These are phyloP conservation scores for Loris lydekkerianus DNA, from an alignment of 2,797 vertebrate species.

Conservation along the genomic window DNA sequence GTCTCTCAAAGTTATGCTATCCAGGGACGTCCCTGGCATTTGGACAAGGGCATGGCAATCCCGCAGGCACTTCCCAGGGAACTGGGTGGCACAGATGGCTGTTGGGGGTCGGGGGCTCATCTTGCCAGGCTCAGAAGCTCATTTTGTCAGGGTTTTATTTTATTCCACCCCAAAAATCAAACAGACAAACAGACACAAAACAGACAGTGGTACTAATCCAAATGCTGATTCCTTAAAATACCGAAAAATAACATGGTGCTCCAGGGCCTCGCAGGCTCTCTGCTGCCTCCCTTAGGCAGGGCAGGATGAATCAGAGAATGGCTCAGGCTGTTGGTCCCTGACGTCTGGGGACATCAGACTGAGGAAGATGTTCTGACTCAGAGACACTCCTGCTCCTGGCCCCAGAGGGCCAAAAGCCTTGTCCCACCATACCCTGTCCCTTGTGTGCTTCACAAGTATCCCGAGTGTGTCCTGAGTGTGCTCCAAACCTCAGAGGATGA, in stretches of 20 bases:
- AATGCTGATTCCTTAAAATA: neutral
- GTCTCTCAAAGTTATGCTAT: neutral
- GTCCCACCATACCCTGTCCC: accelerated
- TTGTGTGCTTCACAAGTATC: neutral
- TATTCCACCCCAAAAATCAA: neutral
- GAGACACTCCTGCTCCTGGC: neutral
- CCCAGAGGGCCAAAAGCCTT: neutral
- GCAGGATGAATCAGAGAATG: neutral
- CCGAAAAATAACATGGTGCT: neutral
- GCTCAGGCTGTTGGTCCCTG: neutral
- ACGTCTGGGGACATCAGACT: neutral
- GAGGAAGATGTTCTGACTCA: neutral
- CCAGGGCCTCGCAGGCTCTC: neutral
- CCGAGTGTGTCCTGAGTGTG: neutral
- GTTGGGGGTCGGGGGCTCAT: too few relatives aligned
- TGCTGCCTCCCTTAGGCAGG: neutral
- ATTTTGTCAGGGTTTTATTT: neutral
- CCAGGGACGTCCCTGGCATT: neutral
- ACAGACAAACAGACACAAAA: neutral
- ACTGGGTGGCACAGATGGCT: neutral
- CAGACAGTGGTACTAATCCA: neutral
- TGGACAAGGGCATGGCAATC: neutral
- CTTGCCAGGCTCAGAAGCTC: neutral
- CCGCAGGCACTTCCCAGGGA: neutral
- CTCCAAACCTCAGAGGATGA: neutral